These are phyloP conservation scores for Mycalesis mineus DNA, from an alignment of 2,888 invertebrate species.

Conservation along the genomic window DNA sequence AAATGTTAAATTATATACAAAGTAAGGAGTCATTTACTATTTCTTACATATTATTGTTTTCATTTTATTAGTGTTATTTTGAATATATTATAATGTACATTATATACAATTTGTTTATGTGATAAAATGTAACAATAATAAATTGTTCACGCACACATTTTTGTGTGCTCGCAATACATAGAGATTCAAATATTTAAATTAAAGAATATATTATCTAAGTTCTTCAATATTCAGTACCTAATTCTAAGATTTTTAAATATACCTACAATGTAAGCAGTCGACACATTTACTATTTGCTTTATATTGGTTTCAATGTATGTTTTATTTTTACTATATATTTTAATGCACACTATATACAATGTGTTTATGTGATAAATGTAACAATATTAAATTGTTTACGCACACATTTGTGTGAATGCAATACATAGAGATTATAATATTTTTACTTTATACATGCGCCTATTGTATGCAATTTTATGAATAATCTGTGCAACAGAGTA, in stretches of 20 bases:
- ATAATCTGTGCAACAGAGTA: slow-evolving; percentile 34
- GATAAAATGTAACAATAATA: neutral
- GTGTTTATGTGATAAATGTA: neutral
- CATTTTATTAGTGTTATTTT: neutral
- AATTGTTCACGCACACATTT: slow-evolving; percentile 24
- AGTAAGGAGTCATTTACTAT: no score
- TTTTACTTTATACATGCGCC: neutral
- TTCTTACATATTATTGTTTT: neutral
- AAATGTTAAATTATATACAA: no score
- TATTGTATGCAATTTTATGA: slow-evolving; percentile 25
- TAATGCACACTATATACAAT: neutral
- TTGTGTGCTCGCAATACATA: slow-evolving; percentile 13
- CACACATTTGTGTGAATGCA: slow-evolving; percentile 18
- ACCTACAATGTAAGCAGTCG: neutral
- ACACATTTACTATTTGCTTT: neutral
- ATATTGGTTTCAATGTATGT: neutral
- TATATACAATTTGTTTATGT: neutral
- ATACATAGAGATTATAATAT: slow-evolving; percentile 7
- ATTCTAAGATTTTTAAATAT: neutral
- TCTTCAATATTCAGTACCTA: no score
- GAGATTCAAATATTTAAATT: slow-evolving; percentile 1
- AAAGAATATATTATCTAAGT: no score
- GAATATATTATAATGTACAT: neutral
- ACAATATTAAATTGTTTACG: slow-evolving; percentile 18
- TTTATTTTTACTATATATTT: neutral